Base-by-base conservation (phyloP, 2,888 invertebrate species). In the Acrobasis suavella region DNA sequence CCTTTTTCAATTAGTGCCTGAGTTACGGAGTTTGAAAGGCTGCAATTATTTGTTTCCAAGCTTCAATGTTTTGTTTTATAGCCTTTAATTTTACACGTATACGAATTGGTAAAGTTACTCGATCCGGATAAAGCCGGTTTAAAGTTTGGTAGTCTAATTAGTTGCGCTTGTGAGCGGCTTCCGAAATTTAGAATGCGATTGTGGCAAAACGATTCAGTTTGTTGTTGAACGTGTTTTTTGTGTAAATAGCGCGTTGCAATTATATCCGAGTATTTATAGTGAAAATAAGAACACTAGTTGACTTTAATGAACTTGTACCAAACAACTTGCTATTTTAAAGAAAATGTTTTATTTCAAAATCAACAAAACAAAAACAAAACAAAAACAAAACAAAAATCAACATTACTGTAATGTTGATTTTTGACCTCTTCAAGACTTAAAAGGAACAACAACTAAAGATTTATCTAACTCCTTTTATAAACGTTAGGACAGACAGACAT, bases 1-100 rank as follows among this genome's bases (percentile, higher is more conserved):
- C 66, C 72, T 65, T 72, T 73, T 75, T 69, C 75, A 79, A 78
- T 78, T 80, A 80, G 75, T 65, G 70, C 62, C 51, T 75, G 77
- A 78, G 70, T 74, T 74, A 80, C 76, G 64, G 72, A 65, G 64
- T 65, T 63, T 69, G 66, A 66, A 69, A 66, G 67, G 70, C 55
- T 60, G 64, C 66, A 69, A 69, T 69, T 65, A 69, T 67, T 69
- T 67, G 68, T 66, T 67, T 60, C 50, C 60, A 55, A 60, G 51
- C 52, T 37, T 38, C 65, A 64, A 55, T 51, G 46, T 49, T 65
- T 62, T 58, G 46, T 62, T 66, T 65, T 63, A 58, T 62, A 22
- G 42, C 16, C 42, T 37, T 60, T 52, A 15, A 60, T 52, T 51
- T 52, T 37, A 55, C 55, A 55, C 39, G 55, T 55, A 55, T 38